Conservation (phyloP, 2,888 invertebrate species). For the Xiphydria camelus region DNA sequence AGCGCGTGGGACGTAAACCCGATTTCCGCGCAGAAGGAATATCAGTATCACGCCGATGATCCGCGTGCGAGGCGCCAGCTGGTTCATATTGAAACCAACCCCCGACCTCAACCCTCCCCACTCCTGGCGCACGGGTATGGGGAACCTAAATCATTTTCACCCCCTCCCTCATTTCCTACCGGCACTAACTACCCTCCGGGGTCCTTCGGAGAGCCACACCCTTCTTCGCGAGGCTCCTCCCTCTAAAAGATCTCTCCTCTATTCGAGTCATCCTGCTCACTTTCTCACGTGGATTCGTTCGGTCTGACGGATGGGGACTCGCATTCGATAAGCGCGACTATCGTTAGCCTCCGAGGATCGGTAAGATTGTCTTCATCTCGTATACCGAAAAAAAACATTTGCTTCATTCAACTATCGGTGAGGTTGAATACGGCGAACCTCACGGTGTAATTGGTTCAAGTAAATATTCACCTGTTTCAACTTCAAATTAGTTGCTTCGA, state of each 20-base stretch:
- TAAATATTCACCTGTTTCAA: too few relatives aligned
- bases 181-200: conserved; percentile 43
- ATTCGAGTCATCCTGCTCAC: not conserved
- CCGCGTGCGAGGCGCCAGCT: conserved; percentile 52
- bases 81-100: conserved; percentile 51
- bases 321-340: too few relatives aligned
- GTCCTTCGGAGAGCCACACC: conserved; percentile 47
- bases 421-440: too few relatives aligned
- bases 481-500: too few relatives aligned
- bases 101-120: conserved; percentile 16
- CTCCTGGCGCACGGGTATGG: conserved; percentile 23
- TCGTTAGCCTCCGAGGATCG: conserved; percentile 2
- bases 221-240: conserved; percentile 46
- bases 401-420: too few relatives aligned
- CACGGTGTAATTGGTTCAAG: too few relatives aligned
- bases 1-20: not conserved
- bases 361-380: too few relatives aligned
- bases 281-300: too few relatives aligned
- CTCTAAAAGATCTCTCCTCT: conserved; percentile 9
- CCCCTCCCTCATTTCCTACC: conserved; percentile 33
- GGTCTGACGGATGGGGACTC: too few relatives aligned
- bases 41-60: conserved; percentile 41
- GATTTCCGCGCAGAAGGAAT: not conserved
- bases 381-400: too few relatives aligned
- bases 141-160: conserved; percentile 45